Evolutionary conservation across 2,888 invertebrate species (phyloP).

Genomic region (Amphipyra berbera): DNA sequence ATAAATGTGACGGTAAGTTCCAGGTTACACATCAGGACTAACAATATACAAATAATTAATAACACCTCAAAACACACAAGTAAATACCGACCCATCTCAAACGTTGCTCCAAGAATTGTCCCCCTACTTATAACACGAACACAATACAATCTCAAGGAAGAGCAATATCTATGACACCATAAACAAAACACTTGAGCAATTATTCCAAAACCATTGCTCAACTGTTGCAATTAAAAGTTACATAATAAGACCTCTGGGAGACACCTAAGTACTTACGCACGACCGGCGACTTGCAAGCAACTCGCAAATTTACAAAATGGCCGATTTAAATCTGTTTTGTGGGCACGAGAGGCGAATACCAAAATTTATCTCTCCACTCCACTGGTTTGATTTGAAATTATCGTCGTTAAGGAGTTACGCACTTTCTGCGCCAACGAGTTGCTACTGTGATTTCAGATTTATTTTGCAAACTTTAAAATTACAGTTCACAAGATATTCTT

Average conservation of each 20-base stretch:
- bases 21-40: constrained; percentile 4
- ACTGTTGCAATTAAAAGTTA: constrained; percentile 56
- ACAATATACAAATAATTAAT: constrained; percentile 29
- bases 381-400: constrained; percentile 79
- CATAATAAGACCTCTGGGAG: constrained; percentile 53
- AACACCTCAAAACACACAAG: constrained; percentile 19
- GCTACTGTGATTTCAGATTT: constrained; percentile 79
- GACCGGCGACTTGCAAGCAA: constrained; percentile 50
- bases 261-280: constrained; percentile 36
- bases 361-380: constrained; percentile 79
- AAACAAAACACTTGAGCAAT: constrained; percentile 43
- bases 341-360: constrained; percentile 65
- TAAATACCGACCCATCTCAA: constrained; percentile 3
- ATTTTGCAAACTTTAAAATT: constrained; percentile 67
- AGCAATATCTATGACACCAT: constrained; percentile 16
- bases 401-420: constrained; percentile 82
- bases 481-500: constrained; percentile 17
- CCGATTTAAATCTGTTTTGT: constrained; percentile 81
- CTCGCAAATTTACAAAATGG: constrained; percentile 65
- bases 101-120: constrained; percentile 2
- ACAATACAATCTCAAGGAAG: constrained; percentile 30
- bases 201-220: constrained; percentile 39
- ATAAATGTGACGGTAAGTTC: constrained; percentile 7
- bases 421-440: constrained; percentile 77
- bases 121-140: constrained; percentile 13